Evolutionary conservation across 2,113 vertebrate genomes (phyloP), one percentile per base, ranked within the genome.

Genomic region (Aegotheles bennettii): DNA sequence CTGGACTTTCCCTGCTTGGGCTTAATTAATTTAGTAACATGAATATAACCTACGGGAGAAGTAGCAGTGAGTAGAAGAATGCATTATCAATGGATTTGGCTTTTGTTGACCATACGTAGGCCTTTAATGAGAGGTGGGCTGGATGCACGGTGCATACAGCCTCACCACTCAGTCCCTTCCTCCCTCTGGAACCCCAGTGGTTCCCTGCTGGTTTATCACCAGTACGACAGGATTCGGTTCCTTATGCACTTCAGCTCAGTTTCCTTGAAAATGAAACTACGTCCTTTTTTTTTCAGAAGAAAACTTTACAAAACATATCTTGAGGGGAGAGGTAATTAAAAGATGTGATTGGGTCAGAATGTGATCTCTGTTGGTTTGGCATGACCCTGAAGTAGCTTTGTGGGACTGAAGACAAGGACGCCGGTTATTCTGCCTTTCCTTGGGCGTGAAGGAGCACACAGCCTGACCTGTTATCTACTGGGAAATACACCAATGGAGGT

Each of bases 51-150:
- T 10, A 2, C 28, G 61, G 53, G 36, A 87, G 65, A 25, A 76
- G 54, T 20, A 47, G 12, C 31, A 47, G 2, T 2, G 18, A 33
- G 71, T 25, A 9, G 26, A 59, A 67, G 35, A 38, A 45, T 0
- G 2, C 2, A 2, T 45, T 4, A 4, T 6, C 23, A 3, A 13
- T 5, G 59, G 45, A 11, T 40, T 91, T 57, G 48, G 19, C 17
- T 14, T 23, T 60, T 0, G 0, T 21, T 61, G 47, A 25, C 70
- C 4, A 0, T n/a, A 10, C 0, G 1, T 0, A 75, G 42, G 25
- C 56, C 11, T 29, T 51, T 7, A 4, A 59, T 56, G 68, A 63
- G 67, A 29, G 26, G 21, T 42, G 69, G 61, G 60, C 35, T 78
- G 51, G 50, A 20, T 35, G 82, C 28, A 8, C 0, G 4, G 28